Evolutionary conservation across 2,797 vertebrate genomes (phyloP).

Genomic region (Spondyliosoma cantharus): DNA sequence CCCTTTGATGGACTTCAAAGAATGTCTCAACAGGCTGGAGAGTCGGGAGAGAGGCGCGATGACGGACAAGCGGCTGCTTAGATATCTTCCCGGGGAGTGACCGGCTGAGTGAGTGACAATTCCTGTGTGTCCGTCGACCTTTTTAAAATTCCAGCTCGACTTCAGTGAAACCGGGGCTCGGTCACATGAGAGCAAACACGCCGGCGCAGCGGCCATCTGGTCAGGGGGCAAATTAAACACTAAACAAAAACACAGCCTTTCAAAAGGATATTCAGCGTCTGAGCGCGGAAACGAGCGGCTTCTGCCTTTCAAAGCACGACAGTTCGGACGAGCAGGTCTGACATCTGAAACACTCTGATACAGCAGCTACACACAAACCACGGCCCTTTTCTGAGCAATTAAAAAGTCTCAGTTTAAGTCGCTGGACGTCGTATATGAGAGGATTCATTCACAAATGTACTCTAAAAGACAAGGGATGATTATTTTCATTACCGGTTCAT

Average conservation of each 20-base stretch:
- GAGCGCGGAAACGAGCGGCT: conserved; percentile 30
- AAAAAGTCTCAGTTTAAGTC: background rate
- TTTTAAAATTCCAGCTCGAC: conserved; percentile 80
- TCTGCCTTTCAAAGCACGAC: conserved; percentile 37
- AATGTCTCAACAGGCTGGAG: conserved; percentile 72
- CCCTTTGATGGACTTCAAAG: conserved; percentile 82
- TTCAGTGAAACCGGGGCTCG: conserved; percentile 58
- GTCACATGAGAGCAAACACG: conserved; percentile 72
- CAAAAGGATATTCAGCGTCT: conserved; percentile 49
- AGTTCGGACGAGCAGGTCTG: conserved; percentile 23
- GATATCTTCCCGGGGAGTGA: conserved; percentile 77
- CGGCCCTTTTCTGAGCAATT: background rate
- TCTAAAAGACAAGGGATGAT: too few species aligned
- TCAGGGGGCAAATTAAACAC: conserved; percentile 73
- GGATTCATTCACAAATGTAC: background rate
- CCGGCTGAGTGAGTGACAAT: conserved; percentile 78
- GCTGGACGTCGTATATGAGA: background rate
- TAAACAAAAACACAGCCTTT: conserved; percentile 70
- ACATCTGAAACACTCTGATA: conserved; percentile 28
- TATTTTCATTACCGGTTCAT: background rate
- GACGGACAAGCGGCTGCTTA: conserved; percentile 78
- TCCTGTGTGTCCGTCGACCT: conserved; percentile 77
- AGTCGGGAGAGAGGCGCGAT: conserved; percentile 71
- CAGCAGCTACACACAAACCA: conserved; percentile 17
- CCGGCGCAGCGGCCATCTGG: conserved; percentile 75